These are phyloP conservation scores for Yoshiicerus persimilis DNA, from an alignment of 1,140 invertebrate genomes.

Conservation along the genomic window DNA sequence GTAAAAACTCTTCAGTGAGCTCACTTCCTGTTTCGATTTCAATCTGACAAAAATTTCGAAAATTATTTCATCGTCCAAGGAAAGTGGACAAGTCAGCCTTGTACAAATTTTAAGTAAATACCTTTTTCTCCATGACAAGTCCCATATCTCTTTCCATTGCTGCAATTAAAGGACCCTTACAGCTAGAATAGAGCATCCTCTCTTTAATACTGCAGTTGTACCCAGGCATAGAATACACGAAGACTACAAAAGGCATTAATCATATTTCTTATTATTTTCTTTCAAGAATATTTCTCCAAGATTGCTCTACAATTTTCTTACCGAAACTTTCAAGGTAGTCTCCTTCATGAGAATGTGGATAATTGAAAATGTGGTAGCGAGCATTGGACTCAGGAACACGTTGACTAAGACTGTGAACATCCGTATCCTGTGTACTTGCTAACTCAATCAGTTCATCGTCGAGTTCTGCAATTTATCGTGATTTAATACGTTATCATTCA, in stretches of 20 bases:
- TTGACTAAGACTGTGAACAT: conserved; percentile 66
- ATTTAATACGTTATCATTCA: neutral
- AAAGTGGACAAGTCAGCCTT: neutral
- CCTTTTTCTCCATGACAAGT: conserved; percentile 81
- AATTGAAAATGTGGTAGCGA: conserved; percentile 89
- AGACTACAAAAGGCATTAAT: conserved; percentile 65
- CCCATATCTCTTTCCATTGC: conserved; percentile 67
- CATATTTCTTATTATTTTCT: neutral
- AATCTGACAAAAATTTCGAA: conserved; percentile 65
- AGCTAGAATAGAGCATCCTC: conserved; percentile 96
- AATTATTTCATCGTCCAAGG: neutral
- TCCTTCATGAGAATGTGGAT: conserved; percentile 88
- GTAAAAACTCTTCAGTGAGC: conserved; percentile 82
- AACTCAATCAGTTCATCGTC: conserved; percentile 76
- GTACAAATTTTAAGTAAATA: conserved; percentile 52
- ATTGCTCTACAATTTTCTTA: conserved; percentile 53
- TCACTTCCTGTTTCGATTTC: conserved; percentile 88
- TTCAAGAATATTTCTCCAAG: neutral
- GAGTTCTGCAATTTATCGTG: conserved; percentile 60
- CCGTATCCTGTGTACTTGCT: conserved; percentile 64
- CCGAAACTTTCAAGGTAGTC: conserved; percentile 80
- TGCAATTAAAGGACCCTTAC: conserved; percentile 83
- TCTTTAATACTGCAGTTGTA: conserved; percentile 92
- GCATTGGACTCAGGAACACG: conserved; percentile 80
- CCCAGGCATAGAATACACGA: conserved; percentile 97